Base-by-base conservation (phyloP, 2,797 vertebrate species). In the Aldrovandia affinis region DNA sequence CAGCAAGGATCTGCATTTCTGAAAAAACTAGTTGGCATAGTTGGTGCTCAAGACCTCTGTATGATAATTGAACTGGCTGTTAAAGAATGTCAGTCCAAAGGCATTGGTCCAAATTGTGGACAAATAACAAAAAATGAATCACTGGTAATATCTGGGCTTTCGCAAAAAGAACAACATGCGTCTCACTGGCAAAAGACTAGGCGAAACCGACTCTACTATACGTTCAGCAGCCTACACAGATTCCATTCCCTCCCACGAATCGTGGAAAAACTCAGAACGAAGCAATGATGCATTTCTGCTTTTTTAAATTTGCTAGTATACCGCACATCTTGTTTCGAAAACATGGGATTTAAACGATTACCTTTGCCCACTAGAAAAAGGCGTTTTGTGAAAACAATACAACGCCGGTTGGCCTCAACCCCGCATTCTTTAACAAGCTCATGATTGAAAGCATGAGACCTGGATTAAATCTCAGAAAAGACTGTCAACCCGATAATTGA, bases 401-500 rank as follows among this genome's bases (percentile, higher is more conserved):
- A 42, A 42, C 70, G 44, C 39, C 36, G 42, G 70, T 18, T 22
- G 22, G 39, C 70, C 70, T 75, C 70, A 44, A 25, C 70, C 22
- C 12, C 22, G 7, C 9, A 75, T 75, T 44, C 70, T 30, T 75
- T n/a, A 25, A 44, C 36, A 75, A 25, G 22, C 55, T 10, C 22
- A 42, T 3, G 20, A 20, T 47, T 18, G 14, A 0, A 70, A 70
- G 85, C 80, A 81, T 86, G 55, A 63, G n/a, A 33, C n/a, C 2
- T 44, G 61, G 63, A 73, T 77, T 47, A 39, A 65, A 81, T 80
- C 33, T 84, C 54, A 82, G 83, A 68, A 44, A 65, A 50, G 81
- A 18, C 39, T 52, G 20, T 78, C 59, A 77, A 85, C 77, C 81
- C 50, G 83, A 36, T 68, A 54, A 83, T 78, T 78, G 65, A 55